Conservation (phyloP, 2,113 vertebrate species). For the Microcebus griseorufus region DNA sequence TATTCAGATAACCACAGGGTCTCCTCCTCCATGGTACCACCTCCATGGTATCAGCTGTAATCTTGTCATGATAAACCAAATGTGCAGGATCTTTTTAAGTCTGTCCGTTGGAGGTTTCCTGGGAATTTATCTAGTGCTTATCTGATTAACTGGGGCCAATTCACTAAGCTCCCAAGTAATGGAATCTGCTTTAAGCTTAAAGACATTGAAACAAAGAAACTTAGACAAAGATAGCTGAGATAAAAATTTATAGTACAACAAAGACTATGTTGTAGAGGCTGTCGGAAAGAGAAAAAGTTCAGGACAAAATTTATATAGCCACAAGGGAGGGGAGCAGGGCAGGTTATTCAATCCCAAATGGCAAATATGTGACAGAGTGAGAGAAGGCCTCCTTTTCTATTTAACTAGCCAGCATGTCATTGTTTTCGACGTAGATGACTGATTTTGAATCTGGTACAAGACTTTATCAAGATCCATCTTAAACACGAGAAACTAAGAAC, state of each 20-base stretch:
- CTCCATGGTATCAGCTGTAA: constrained; percentile 43
- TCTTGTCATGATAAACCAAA: constrained; percentile 55
- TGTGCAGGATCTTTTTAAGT: constrained; percentile 46
- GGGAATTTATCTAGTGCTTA: constrained; percentile 61
- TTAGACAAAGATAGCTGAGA: constrained; percentile 55
- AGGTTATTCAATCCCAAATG: not conserved
- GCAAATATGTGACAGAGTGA: not conserved
- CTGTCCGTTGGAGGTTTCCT: constrained; percentile 40
- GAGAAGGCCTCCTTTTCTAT: not conserved
- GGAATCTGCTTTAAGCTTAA: constrained; percentile 56
- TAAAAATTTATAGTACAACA: constrained; percentile 22
- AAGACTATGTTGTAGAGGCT: not conserved
- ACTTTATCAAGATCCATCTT: not conserved
- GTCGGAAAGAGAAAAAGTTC: not conserved
- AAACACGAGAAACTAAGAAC: not conserved
- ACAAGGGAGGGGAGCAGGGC: not conserved
- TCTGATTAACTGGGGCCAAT: constrained; percentile 60
- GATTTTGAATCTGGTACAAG: not conserved
- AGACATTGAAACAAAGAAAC: constrained; percentile 52
- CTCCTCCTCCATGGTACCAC: not conserved
- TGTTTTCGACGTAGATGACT: not conserved
- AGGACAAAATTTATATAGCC: not conserved
- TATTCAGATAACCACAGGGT: not conserved
- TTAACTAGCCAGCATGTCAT: not conserved
- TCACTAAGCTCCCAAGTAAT: constrained; percentile 50